Base-by-base conservation (phyloP, 2,888 invertebrate genomes). In the Clostera curtula region DNA sequence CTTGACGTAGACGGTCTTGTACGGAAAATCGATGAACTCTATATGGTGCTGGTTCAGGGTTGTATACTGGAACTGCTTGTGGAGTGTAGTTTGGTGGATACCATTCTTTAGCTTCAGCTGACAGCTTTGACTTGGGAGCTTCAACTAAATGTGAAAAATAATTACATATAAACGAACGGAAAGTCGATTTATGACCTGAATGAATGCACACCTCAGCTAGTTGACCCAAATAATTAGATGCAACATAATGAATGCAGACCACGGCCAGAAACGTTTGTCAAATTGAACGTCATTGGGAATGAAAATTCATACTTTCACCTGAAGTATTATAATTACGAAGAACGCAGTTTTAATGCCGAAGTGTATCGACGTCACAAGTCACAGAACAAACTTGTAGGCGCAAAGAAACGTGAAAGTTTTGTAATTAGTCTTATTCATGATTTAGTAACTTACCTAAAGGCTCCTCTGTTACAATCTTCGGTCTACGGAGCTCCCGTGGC, bases 21-120 rank as follows among this genome's bases (percentile, higher is more conserved):
- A 82, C 80, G 7, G 83, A 80, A 44, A 63, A 79, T 10, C 82
- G 64, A 11, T 60, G 71, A 11, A 69, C 62, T 44, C 77, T 56
- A 29, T 71, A 77, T 1, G 64, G 60, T 8, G 57, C 59, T 27
- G 72, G 63, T 24, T 80, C 79, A 17, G 60, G 49, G 17, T 51
- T 52, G 47, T 66, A 79, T 12, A 59, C 47, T 19, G 63, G 64
- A 27, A 49, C 60, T 11, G 61, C 49, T 41, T 74, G 75, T 6
- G 68, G 71, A 21, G 65, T 72, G 57, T 85, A 85, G 48, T 83
- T 85, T 10, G 84, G 74, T 26, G 88, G 88, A 49, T 82, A 86
- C 86, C 87, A 88, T 67, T 88, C 88, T 44, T 86, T 83, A 12
- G 88, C 88, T 29, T 87, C 86, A 8, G 82, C 87, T 22, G 86